Percentiles rank a stretch among this genome's conserved stretches.
phyloP scores from a whole-genome alignment of 2,113 vertebrate genomes.

The Anolis sagrei region DNA sequence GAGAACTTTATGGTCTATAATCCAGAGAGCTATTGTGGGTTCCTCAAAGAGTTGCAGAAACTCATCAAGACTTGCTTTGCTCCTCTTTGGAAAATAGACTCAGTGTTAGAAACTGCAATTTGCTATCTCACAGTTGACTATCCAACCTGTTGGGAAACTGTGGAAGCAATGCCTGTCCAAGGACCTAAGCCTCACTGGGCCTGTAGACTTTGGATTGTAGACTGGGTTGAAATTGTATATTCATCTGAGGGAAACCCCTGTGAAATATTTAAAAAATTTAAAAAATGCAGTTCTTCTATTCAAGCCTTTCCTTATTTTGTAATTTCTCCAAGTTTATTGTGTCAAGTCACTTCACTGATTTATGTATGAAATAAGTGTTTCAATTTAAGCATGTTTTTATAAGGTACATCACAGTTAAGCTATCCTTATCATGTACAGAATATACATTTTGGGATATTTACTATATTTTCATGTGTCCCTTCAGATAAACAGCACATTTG shows the following conservation, averaged over 20 bases:
- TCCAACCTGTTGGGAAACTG: not conserved
- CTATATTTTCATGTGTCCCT: not conserved
- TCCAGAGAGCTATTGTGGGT: not conserved
- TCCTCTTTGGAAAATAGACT: not conserved
- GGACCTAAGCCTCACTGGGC: not conserved
- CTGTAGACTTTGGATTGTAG: not conserved
- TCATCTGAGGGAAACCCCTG: not conserved
- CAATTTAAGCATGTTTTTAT: slow-evolving; percentile 5
- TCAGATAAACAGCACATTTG: not conserved
- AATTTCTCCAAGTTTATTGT: not conserved
- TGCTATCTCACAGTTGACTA: not conserved
- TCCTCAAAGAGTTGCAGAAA: not conserved
- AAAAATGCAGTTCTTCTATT: slow-evolving; percentile 17
- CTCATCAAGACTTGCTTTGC: not conserved
- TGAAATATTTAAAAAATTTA: not conserved
- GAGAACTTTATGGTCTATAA: not conserved
- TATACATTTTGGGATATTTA: not conserved
- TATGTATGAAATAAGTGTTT: not conserved
- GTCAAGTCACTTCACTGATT: not conserved
- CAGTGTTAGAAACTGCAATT: not conserved
- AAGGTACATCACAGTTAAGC: not conserved
- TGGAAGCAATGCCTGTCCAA: not conserved
- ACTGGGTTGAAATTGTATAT: not conserved
- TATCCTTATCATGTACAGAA: slow-evolving; percentile 7
- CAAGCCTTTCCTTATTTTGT: not conserved